Evolutionary conservation across 2,113 vertebrate species (phyloP), one percentile per base, ranked within the genome.

Genomic region (Sardina pilchardus): DNA sequence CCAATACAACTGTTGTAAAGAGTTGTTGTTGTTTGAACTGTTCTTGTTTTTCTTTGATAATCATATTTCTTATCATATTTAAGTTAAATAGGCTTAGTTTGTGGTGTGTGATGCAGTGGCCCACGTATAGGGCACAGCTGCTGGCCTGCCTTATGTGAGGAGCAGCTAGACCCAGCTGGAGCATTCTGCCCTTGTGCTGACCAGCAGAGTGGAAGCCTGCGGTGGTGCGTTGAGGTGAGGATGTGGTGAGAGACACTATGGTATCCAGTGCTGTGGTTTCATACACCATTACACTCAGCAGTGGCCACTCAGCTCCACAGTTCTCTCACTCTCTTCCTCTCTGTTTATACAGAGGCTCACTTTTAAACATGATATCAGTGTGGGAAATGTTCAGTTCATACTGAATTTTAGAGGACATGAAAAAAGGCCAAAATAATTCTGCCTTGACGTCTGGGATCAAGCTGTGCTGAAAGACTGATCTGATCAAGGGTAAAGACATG

Each of bases 211-310:
- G 53, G 53, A 6, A 59, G 53, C 21, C 53, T 59, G 53, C 19
- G 53, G 19, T 6, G 24, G 53, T 59, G 53, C 21, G 24, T 6
- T 24, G 19, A 24, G 21, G 53, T 59, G 53, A 59, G 4, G 19
- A 19, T 59, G 53, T 24, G 83, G 17, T 84, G 14, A 63, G 16
- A 42, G 59, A 0, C 19, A 56, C 63, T 44, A 30, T 21, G 6
- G 1, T 44, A 10, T 24, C 86, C 85, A 85, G 67, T 59, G 30
- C 81, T 84, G 89, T 86, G 87, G 85, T 93, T 82, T 89, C 89
- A 87, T 84, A 87, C 39, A 81, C 85, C 85, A 90, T 90, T 92
- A 90, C 88, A 84, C 86, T 92, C 90, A 91, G 92, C 90, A 92
- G 87, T n/a, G n/a, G 30, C 87, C 83, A 86, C 81, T 3, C 1